Evolutionary conservation across 37 sponge, comb jelly and placozoan genomes (phyloP), one percentile per base, ranked within the genome.

Genomic region (Agelas oroides): DNA sequence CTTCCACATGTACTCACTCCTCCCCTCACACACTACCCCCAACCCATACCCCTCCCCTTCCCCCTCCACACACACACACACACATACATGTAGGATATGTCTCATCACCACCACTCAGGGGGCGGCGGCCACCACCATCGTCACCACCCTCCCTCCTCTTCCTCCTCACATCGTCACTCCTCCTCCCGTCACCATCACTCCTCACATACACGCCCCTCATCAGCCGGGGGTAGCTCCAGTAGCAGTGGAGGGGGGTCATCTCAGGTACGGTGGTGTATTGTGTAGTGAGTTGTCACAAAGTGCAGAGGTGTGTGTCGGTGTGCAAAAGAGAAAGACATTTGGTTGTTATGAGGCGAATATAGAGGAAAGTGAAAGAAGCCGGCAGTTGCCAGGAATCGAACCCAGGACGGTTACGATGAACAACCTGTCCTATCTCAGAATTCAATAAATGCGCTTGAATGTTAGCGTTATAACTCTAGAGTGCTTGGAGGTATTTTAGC

Each of bases 221-320:
- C 86, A n/a, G 86, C 86, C 8, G 77, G 77, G 39, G 65, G 69
- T 25, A 54, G 53, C 62, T 75, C 59, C 5, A 78, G 78, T 23
- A 69, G 70, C 38, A 69, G 70, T 55, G 70, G 70, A 21, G 38
- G 81, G 14, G 65, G 79, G 5, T 80, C 81, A 27, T 80, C 81
- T 16, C 57, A 57, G 12, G 56, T 55, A 32, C 35, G 57, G 23
- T 69, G 68, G 35, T 46, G 46, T 46, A n/a, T n/a, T n/a, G n/a
- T n/a, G n/a, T n/a, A n/a, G 46, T 8, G 46, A 12, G 46, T 46
- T 46, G 6, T n/a, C n/a, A n/a, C n/a, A n/a, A n/a, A n/a, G n/a
- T n/a, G n/a, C n/a, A n/a, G n/a, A n/a, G n/a, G n/a, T n/a, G n/a
- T n/a, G n/a, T n/a, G n/a, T n/a, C n/a, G n/a, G n/a, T n/a, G n/a